Evolutionary conservation across 2,113 vertebrate species (phyloP).

Genomic region (Xyrauchen texanus): DNA sequence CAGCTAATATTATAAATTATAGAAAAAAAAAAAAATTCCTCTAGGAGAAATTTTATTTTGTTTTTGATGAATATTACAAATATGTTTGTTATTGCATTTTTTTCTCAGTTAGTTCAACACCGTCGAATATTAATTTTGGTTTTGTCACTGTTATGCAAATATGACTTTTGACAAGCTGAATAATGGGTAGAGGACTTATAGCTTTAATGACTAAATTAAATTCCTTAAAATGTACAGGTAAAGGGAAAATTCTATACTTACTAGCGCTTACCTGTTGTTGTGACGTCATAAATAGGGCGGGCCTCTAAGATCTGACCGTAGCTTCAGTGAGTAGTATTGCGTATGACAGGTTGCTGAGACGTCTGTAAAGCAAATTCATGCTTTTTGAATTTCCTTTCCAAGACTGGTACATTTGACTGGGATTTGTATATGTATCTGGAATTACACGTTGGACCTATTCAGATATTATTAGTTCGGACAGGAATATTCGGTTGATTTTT

Average conservation of each 20-base stretch:
- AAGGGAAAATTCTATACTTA: not conserved
- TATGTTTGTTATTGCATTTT: too few relatives aligned
- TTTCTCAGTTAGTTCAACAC: too few relatives aligned
- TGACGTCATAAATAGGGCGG: conserved; percentile 23
- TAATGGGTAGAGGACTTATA: too few relatives aligned
- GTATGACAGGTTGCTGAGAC: not conserved
- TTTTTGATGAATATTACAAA: too few relatives aligned
- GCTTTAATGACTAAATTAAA: too few relatives aligned
- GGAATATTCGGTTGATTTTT: conserved; percentile 9
- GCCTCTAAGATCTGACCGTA: not conserved
- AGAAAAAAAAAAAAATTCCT: too few relatives aligned
- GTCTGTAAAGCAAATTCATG: conserved; percentile 5
- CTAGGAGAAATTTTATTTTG: too few relatives aligned
- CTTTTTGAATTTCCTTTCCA: conserved; percentile 3
- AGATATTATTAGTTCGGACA: not conserved
- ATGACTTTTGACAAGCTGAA: too few relatives aligned
- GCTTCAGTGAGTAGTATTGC: not conserved
- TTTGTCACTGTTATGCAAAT: too few relatives aligned
- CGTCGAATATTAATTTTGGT: too few relatives aligned
- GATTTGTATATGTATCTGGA: not conserved
- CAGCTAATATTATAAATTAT: too few relatives aligned
- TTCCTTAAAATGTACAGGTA: too few relatives aligned
- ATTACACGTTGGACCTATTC: conserved; percentile 2
- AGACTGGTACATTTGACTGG: not conserved
- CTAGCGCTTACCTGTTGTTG: not conserved